Conservation (phyloP, 1,140 invertebrate species). For the Drosophila littoralis region DNA sequence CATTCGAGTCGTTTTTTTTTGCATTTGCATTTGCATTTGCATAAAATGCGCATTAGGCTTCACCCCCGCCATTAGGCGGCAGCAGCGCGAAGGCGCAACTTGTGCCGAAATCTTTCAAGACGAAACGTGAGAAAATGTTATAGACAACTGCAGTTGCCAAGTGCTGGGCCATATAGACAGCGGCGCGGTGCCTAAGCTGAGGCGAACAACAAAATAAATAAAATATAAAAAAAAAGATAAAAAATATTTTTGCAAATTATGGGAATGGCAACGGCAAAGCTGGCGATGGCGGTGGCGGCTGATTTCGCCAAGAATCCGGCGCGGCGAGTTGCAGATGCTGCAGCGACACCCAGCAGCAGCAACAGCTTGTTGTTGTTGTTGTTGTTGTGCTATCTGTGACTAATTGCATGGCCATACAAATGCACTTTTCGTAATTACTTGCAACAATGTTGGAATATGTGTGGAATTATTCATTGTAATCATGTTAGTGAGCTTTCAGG, state of each 20-base stretch:
- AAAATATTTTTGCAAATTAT: slow-evolving; percentile 79
- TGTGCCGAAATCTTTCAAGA: slow-evolving; percentile 77
- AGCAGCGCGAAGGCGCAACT: slow-evolving; percentile 59
- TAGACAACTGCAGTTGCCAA: slow-evolving; percentile 54
- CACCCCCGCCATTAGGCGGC: slow-evolving; percentile 60
- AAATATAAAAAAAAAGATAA: slow-evolving; percentile 62
- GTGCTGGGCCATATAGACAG: slow-evolving; percentile 51
- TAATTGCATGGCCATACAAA: slow-evolving; percentile 80
- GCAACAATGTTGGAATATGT: slow-evolving; percentile 62
- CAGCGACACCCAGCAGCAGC: slow-evolving; percentile 23
- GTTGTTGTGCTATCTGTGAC: slow-evolving; percentile 65
- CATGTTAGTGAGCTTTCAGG: slow-evolving; percentile 72
- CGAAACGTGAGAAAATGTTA: slow-evolving; percentile 82
- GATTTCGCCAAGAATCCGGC: slow-evolving; percentile 66
- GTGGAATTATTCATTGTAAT: slow-evolving; percentile 79
- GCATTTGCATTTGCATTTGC: slow-evolving; percentile 50
- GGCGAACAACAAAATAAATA: slow-evolving; percentile 42
- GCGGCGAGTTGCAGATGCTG: slow-evolving; percentile 66
- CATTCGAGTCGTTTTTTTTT: slow-evolving; percentile 1
- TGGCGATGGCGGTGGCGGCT: slow-evolving; percentile 19
- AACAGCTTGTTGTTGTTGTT: slow-evolving; percentile 1
- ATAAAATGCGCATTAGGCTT: slow-evolving; percentile 76
- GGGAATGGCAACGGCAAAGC: slow-evolving; percentile 61
- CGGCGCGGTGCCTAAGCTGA: slow-evolving; percentile 2
- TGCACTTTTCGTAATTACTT: slow-evolving; percentile 81